A percentile compares a stretch with the other conserved stretches of the same genome.
phyloP scores from a whole-genome alignment of 2,797 vertebrate genomes.

The Pampus argenteus region DNA sequence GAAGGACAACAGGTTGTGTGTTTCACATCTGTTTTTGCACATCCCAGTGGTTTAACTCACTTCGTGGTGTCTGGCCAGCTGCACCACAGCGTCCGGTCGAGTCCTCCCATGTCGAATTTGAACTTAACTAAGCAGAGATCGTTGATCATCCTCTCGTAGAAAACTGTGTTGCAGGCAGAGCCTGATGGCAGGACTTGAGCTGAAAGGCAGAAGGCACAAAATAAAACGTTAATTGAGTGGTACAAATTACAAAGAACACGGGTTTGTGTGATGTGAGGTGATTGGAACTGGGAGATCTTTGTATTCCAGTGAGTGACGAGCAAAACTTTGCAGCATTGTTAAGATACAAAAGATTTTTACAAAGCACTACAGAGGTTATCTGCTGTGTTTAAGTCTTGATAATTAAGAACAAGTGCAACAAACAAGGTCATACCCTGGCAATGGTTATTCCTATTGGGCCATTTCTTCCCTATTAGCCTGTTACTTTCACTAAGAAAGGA shows the following conservation, averaged over 20 bases:
- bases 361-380: slow-evolving; percentile 34
- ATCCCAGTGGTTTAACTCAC: slow-evolving; percentile 80
- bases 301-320: not conserved
- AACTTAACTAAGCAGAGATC: slow-evolving; percentile 87
- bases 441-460: slow-evolving; percentile 41
- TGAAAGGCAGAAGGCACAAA: slow-evolving; percentile 63
- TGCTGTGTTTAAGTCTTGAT: slow-evolving; percentile 23
- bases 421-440: slow-evolving; percentile 55
- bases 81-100: slow-evolving; percentile 87
- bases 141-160: slow-evolving; percentile 79
- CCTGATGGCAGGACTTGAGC: slow-evolving; percentile 79
- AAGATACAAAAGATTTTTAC: slow-evolving; percentile 12
- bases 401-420: slow-evolving; percentile 48
- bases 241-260: not conserved
- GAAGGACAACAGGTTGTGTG: no score
- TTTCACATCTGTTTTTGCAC: not conserved
- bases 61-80: slow-evolving; percentile 88
- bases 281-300: not conserved
- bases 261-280: not conserved
- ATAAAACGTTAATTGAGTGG: not conserved
- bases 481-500: slow-evolving; percentile 54
- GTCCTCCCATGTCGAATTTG: slow-evolving; percentile 83
- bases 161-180: slow-evolving; percentile 75
- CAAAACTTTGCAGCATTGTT: slow-evolving; percentile 21
- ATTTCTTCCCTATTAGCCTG: slow-evolving; percentile 52